Evolutionary conservation across 2,888 invertebrate genomes (phyloP).

Genomic region (Oxytorus armatus): DNA sequence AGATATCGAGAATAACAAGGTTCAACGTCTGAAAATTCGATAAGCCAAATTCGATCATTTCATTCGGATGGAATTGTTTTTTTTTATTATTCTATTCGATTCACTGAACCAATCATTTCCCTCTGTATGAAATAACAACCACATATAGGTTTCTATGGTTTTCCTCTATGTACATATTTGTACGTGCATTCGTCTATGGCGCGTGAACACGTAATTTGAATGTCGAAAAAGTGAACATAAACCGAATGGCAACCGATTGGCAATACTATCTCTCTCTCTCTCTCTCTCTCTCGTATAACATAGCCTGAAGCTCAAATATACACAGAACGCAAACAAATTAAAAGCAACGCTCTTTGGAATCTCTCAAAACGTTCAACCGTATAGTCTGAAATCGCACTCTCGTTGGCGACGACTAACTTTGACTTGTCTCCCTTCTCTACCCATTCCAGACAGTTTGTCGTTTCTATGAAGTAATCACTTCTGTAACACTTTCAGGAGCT

Average conservation of each 20-base stretch:
- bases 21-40: no score
- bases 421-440: neutral
- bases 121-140: neutral
- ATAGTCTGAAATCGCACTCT: conserved; percentile 6
- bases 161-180: neutral
- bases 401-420: neutral
- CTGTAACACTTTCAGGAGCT: conserved; percentile 40
- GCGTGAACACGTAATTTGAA: conserved; percentile 25
- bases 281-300: conserved; percentile 5
- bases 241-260: conserved; percentile 27
- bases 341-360: conserved; percentile 37
- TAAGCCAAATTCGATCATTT: no score
- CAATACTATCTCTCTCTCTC: no score
- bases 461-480: conserved; percentile 56
- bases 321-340: conserved; percentile 50
- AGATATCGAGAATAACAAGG: no score
- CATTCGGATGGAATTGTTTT: neutral
- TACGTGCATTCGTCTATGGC: no score
- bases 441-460: conserved; percentile 23
- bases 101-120: neutral
- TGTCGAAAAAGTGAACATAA: conserved; percentile 32
- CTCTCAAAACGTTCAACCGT: conserved; percentile 1
- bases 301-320: neutral
- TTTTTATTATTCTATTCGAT: neutral
- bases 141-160: neutral